Conservation (phyloP, 1,140 invertebrate species). For the Trichomalopsis sarcophagae region DNA sequence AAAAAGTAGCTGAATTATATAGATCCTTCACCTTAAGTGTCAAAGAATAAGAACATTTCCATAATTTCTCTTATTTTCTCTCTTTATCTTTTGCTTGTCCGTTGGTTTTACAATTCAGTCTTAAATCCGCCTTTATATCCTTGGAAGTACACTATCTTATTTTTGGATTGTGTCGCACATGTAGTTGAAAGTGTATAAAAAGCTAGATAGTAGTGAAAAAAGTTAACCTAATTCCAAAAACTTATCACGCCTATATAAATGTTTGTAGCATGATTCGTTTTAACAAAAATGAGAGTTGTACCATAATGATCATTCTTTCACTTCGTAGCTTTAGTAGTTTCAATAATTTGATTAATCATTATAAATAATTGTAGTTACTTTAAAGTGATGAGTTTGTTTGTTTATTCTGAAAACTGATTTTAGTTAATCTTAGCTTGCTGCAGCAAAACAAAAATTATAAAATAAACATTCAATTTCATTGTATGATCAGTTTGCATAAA, state of each 20-base stretch:
- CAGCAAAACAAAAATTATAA: no score
- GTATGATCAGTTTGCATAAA: no score
- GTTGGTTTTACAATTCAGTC: slow-evolving; percentile 37
- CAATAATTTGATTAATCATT: slow-evolving; percentile 15
- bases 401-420: not conserved
- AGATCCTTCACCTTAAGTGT: not conserved
- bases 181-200: not conserved
- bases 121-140: slow-evolving; percentile 10
- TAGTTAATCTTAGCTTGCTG: no score
- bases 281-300: not conserved
- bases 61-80: not conserved
- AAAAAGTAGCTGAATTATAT: not conserved
- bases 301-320: not conserved
- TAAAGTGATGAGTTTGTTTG: not conserved
- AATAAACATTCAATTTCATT: no score
- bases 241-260: not conserved
- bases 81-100: slow-evolving; percentile 26
- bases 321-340: not conserved
- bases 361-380: not conserved
- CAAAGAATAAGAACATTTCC: not conserved
- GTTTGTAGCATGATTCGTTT: no score
- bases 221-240: not conserved
- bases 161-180: not conserved
- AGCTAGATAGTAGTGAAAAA: not conserved
- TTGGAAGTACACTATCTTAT: slow-evolving; percentile 7